phyloP scores from a whole-genome alignment of 1,140 invertebrate genomes.

The Bombus waltoni region DNA sequence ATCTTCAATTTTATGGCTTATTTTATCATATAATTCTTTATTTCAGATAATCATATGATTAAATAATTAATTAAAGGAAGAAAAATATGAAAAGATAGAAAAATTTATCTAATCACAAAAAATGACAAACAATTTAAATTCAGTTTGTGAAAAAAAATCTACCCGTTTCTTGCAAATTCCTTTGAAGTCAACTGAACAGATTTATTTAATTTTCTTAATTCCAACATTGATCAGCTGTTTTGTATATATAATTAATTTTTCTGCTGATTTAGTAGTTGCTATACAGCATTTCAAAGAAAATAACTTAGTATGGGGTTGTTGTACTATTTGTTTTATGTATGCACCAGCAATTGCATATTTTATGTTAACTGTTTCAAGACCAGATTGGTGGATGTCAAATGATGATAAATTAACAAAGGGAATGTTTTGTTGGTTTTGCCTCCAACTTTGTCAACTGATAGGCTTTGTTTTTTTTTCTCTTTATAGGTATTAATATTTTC shows the following conservation, averaged over 20 bases:
- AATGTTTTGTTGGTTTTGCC: conserved; percentile 82
- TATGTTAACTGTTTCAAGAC: conserved; percentile 84
- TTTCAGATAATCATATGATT: conserved; percentile 1
- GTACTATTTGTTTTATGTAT: conserved; percentile 83
- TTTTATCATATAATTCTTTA: background rate
- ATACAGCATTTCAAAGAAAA: conserved; percentile 81
- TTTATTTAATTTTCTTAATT: conserved; percentile 80
- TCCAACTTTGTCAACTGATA: conserved; percentile 84
- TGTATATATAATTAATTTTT: conserved; percentile 81
- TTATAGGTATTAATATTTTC: conserved; percentile 83
- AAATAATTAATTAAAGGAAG: background rate
- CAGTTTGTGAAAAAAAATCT: conserved; percentile 68
- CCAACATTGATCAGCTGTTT: conserved; percentile 78
- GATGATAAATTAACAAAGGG: conserved; percentile 74
- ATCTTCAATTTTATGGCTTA: background rate
- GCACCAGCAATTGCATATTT: conserved; percentile 83
- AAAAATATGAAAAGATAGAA: conserved; percentile 26
- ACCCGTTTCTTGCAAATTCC: conserved; percentile 73
- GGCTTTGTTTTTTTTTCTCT: conserved; percentile 87
- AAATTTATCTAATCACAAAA: conserved; percentile 15
- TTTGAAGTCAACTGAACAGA: conserved; percentile 82
- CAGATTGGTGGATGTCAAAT: conserved; percentile 83
- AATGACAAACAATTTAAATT: conserved; percentile 50
- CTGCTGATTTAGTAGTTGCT: conserved; percentile 81
- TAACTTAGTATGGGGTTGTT: conserved; percentile 80